A percentile compares a stretch with the other conserved stretches of the same genome.
phyloP scores from a whole-genome alignment of 2,888 invertebrate genomes.

The Holacanthella duospinosa region DNA sequence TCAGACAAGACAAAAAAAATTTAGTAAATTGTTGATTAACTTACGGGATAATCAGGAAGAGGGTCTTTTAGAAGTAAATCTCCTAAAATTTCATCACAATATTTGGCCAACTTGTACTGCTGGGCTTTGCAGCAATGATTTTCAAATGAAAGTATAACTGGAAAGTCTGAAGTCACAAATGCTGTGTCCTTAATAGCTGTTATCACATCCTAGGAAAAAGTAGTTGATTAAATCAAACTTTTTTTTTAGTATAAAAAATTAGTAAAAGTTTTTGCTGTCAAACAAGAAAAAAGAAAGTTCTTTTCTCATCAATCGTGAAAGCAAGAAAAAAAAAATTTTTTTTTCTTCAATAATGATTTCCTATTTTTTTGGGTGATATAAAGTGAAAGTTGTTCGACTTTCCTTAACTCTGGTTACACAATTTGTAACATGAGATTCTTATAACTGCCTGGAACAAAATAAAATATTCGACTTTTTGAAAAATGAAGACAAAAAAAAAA shows the following conservation, averaged over 20 bases:
- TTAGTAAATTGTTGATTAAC: no score
- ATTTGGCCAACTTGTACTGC: constrained; percentile 95
- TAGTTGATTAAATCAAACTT: background rate
- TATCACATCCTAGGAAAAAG: constrained; percentile 66
- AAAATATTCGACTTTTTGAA: no score
- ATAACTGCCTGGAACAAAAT: no score
- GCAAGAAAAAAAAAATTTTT: background rate
- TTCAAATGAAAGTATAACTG: constrained; percentile 95
- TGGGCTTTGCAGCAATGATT: constrained; percentile 97
- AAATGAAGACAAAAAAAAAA: no score
- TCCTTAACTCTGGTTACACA: no score
- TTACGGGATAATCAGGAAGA: constrained; percentile 73
- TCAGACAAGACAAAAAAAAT: no score
- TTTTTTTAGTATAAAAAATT: background rate
- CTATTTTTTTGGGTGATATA: no score
- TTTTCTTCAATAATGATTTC: background rate
- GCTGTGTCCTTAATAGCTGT: constrained; percentile 95
- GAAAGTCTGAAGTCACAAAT: constrained; percentile 95
- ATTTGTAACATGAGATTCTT: no score
- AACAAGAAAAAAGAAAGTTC: background rate
- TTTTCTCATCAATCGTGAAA: background rate
- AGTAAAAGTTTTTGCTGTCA: no score
- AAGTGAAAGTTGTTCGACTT: no score
- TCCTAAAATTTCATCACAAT: constrained; percentile 94
- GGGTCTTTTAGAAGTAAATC: constrained; percentile 84